Evolutionary conservation across 1,140 invertebrate genomes (phyloP).

Genomic region (Polyergus mexicanus): DNA sequence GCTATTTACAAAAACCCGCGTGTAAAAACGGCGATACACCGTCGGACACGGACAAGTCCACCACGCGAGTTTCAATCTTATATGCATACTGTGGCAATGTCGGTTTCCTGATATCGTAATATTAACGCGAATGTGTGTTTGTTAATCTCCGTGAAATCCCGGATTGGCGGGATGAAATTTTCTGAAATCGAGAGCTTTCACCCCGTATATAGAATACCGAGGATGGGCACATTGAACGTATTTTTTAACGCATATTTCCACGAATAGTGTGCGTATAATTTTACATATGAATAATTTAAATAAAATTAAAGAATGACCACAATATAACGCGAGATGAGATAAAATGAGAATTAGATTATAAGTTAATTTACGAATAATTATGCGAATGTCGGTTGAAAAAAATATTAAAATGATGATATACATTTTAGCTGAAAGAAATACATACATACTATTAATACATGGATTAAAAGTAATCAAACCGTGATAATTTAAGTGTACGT

Average conservation of each 20-base stretch:
- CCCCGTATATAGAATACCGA: conserved; percentile 9
- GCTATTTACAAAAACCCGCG: conserved; percentile 48
- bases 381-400: not conserved
- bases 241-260: conserved; percentile 47
- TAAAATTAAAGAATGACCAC: conserved; percentile 23
- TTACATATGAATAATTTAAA: conserved; percentile 4
- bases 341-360: not conserved
- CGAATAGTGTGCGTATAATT: not conserved
- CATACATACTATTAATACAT: not conserved
- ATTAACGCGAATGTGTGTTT: conserved; percentile 52
- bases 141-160: conserved; percentile 61
- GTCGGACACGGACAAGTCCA: conserved; percentile 34
- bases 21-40: conserved; percentile 58
- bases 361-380: conserved; percentile 7
- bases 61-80: conserved; percentile 57
- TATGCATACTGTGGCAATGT: conserved; percentile 18
- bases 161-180: conserved; percentile 50
- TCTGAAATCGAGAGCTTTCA: conserved; percentile 52
- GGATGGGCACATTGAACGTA: not conserved
- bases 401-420: conserved; percentile 5
- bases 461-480: not conserved
- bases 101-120: conserved; percentile 42
- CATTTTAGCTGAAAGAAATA: not conserved
- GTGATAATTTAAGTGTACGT: not conserved
- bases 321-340: not conserved